These are phyloP conservation scores for Prochilodus magdalenae DNA, from an alignment of 2,113 vertebrate species.

Conservation along the genomic window DNA sequence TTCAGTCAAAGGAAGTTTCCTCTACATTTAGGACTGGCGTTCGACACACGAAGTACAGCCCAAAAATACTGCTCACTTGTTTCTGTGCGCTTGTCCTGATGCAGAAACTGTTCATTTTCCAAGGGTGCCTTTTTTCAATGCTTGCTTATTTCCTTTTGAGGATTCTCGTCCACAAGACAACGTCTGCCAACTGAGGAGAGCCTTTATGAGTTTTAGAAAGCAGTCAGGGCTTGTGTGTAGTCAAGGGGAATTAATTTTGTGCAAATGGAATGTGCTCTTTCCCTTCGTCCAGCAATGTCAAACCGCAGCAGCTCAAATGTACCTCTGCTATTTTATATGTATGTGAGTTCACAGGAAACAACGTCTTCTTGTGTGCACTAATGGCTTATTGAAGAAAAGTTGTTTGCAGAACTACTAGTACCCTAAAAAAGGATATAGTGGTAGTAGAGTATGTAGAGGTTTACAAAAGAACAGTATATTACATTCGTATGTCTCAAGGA, in stretches of 20 bases:
- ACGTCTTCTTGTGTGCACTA: not conserved
- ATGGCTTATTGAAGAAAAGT: slow-evolving; percentile 9
- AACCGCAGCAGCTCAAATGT: not conserved
- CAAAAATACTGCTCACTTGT: too few relatives aligned
- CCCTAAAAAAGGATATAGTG: not conserved
- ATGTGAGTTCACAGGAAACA: not conserved
- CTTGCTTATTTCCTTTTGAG: not conserved
- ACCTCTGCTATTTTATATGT: not conserved
- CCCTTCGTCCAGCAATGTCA: slow-evolving; percentile 18
- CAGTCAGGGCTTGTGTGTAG: not conserved
- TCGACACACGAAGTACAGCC: not conserved
- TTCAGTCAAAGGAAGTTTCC: too few relatives aligned
- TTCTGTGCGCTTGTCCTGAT: not conserved
- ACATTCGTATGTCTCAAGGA: not conserved
- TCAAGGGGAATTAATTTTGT: slow-evolving; percentile 9
- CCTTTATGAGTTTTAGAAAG: not conserved
- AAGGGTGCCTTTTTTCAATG: not conserved
- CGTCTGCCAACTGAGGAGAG: not conserved
- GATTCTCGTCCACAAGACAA: not conserved
- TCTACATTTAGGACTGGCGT: too few relatives aligned
- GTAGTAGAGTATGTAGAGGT: not conserved
- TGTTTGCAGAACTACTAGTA: not conserved
- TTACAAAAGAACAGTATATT: not conserved
- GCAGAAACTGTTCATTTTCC: not conserved
- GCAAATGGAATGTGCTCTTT: slow-evolving; percentile 27